Conservation (phyloP, 2,113 vertebrate genomes). For the Pedionomus torquatus region DNA sequence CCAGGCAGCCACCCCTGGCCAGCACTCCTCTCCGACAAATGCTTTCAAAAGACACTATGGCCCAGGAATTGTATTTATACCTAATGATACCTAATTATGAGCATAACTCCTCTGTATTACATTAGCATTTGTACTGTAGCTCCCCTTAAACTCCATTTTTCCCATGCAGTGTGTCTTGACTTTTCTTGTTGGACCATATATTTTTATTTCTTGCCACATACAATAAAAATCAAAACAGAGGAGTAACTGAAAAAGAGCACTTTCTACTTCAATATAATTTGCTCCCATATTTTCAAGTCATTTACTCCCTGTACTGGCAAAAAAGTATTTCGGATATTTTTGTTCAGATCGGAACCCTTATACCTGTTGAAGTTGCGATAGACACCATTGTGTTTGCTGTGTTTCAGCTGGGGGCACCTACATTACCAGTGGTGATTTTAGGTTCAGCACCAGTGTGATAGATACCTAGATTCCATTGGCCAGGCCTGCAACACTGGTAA, state of each 20-base stretch:
- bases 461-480: not conserved
- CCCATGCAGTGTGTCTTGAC: not conserved
- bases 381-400: not conserved
- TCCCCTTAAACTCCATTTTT: not conserved
- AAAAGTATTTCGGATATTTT: not conserved
- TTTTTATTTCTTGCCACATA: not conserved
- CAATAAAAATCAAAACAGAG: not conserved
- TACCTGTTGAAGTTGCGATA: not conserved
- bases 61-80: not conserved
- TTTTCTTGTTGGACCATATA: not conserved
- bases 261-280: not conserved
- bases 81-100: not conserved
- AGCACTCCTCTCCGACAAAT: not conserved
- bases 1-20: not conserved
- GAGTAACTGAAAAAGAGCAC: not conserved
- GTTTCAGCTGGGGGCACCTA: not conserved
- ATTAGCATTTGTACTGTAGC: not conserved
- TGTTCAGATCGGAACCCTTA: not conserved
- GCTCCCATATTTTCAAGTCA: not conserved
- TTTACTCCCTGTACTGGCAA: not conserved
- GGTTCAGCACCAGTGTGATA: not conserved
- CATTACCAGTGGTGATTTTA: not conserved
- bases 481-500: not conserved
- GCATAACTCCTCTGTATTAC: not conserved
- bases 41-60: fast-evolving